These are phyloP conservation scores for Trichosurus vulpecula DNA, from an alignment of 2,797 vertebrate species.

Conservation along the genomic window DNA sequence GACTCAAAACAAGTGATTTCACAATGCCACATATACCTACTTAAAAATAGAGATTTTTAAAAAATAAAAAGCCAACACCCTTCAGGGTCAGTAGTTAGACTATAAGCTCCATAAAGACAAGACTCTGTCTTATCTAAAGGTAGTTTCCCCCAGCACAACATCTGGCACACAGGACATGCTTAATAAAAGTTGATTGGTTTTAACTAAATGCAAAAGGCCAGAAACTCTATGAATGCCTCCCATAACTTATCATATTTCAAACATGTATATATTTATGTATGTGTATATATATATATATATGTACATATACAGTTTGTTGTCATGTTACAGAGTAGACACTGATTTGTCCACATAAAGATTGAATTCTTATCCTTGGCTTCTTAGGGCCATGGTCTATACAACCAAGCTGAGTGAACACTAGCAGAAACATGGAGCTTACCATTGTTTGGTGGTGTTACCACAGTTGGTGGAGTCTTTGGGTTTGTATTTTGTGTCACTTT, in stretches of 20 bases:
- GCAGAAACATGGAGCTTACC: constrained; percentile 53
- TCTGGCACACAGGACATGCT: neutral
- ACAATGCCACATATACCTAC: neutral
- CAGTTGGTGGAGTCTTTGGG: constrained; percentile 43
- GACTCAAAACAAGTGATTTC: neutral
- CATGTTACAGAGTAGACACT: neutral
- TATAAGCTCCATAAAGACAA: neutral
- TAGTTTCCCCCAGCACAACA: neutral
- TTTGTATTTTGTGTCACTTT: constrained; percentile 85
- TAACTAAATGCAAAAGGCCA: neutral
- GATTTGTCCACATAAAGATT: neutral
- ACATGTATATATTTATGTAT: neutral
- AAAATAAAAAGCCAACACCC: neutral
- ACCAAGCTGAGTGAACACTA: neutral
- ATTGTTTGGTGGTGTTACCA: neutral
- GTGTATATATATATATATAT: too few species aligned
- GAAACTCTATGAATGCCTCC: neutral
- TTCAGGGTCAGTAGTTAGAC: neutral
- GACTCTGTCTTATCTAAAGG: neutral
- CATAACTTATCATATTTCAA: neutral
- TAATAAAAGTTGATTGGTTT: neutral
- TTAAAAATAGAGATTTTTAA: neutral
- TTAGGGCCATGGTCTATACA: neutral
- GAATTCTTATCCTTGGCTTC: neutral
- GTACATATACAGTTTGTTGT: neutral